These are phyloP conservation scores for Brachycybe producta DNA, from an alignment of 2,888 invertebrate species.

Conservation along the genomic window DNA sequence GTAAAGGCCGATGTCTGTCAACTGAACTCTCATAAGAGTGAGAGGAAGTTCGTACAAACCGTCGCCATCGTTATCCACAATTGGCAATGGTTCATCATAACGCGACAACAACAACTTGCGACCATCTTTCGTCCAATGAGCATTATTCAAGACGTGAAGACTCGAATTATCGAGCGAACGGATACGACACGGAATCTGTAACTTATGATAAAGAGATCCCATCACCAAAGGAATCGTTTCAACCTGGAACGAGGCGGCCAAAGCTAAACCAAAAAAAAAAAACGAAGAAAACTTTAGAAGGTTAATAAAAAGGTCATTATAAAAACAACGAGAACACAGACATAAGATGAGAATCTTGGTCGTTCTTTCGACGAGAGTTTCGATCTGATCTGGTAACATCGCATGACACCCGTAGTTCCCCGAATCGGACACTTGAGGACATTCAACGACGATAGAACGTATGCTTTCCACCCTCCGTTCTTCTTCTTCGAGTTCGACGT, in stretches of 20 bases:
- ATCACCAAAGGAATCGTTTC: too few species aligned
- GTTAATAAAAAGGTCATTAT: too few species aligned
- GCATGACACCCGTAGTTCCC: conserved; percentile 19
- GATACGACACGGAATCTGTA: too few species aligned
- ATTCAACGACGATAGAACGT: too few species aligned
- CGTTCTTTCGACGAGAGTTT: not conserved
- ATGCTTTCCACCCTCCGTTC: conserved; percentile 13
- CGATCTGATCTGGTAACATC: not conserved
- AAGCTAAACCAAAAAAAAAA: too few species aligned
- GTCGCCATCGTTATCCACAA: not conserved
- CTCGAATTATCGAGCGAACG: too few species aligned
- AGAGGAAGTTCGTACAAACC: not conserved
- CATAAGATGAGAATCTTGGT: not conserved
- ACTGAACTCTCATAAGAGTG: not conserved
- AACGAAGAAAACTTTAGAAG: too few species aligned
- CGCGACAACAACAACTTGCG: too few species aligned
- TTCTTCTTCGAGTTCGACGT: not conserved
- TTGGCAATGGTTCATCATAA: not conserved
- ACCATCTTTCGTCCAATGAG: not conserved
- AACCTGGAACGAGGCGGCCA: too few species aligned
- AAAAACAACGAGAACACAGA: too few species aligned
- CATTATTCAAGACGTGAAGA: too few species aligned
- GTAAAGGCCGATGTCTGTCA: not conserved
- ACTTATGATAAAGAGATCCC: too few species aligned
- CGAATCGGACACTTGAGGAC: conserved; percentile 12